A percentile compares a stretch with the other conserved stretches of the same genome.
These are phyloP conservation scores for Helicoverpa assulta DNA, from an alignment of 2,888 invertebrate species.

Conservation along the genomic window DNA sequence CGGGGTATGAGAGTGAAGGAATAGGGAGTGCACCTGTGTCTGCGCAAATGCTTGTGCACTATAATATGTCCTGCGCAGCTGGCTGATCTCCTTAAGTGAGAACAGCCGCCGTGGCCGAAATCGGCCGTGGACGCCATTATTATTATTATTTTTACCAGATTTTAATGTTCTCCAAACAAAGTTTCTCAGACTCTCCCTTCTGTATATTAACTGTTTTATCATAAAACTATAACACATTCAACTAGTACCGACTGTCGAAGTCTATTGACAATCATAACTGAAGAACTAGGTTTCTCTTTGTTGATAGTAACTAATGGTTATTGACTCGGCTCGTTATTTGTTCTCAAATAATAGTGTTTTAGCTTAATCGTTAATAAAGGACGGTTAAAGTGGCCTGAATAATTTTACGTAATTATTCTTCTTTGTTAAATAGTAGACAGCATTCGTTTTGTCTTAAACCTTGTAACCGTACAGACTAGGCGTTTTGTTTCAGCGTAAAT, in stretches of 20 bases:
- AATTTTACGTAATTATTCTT: constrained; percentile 45
- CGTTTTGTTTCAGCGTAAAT: no score
- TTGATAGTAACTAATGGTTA: constrained; percentile 11
- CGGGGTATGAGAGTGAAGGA: no score
- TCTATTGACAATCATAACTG: constrained; percentile 11
- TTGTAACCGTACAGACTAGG: background rate
- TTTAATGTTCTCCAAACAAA: no score
- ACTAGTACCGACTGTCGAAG: constrained; percentile 1
- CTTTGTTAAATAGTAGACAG: constrained; percentile 2
- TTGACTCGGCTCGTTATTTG: constrained; percentile 14
- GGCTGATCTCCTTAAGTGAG: no score
- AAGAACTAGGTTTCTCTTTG: constrained; percentile 33
- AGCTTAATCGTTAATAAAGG: constrained; percentile 10
- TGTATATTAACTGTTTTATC: background rate
- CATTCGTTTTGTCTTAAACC: constrained; percentile 4
- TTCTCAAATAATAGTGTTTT: constrained; percentile 23
- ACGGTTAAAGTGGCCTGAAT: constrained; percentile 38
- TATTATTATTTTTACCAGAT: no score
- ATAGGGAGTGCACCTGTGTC: no score
- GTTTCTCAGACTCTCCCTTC: constrained; percentile 1
- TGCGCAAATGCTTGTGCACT: no score
- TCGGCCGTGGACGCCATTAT: no score
- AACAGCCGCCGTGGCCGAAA: no score
- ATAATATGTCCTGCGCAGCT: no score
- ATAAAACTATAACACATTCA: constrained; percentile 1